These are phyloP conservation scores for Copidosoma floridanum DNA, from an alignment of 1,140 invertebrate genomes.

Conservation along the genomic window DNA sequence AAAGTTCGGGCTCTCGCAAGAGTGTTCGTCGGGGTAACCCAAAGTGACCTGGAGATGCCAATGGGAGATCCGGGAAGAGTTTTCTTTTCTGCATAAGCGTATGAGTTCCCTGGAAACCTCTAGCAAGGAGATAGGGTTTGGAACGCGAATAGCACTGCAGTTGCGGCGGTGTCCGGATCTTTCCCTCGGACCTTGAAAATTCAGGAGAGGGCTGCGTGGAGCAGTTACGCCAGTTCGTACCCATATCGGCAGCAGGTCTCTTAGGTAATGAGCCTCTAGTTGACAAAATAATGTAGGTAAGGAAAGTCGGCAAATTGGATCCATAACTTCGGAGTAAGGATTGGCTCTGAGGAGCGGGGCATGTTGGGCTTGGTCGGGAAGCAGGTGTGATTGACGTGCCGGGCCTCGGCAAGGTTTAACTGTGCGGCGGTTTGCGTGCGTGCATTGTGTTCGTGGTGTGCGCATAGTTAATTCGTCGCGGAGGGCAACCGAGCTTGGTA, in stretches of 20 bases:
- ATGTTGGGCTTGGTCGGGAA: constrained; percentile 54
- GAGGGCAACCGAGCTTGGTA: too few relatives aligned
- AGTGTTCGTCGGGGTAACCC: constrained; percentile 57
- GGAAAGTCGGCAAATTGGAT: constrained; percentile 80
- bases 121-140: constrained; percentile 69
- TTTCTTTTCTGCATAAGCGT: constrained; percentile 76
- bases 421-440: too few relatives aligned
- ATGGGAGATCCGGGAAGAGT: constrained; percentile 72
- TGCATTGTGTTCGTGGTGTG: constrained; percentile 48
- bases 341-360: constrained; percentile 24
- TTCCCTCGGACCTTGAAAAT: constrained; percentile 75
- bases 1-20: constrained; percentile 27
- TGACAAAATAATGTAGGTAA: constrained; percentile 87
- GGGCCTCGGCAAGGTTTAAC: constrained; percentile 74
- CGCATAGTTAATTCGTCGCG: constrained; percentile 31
- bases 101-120: constrained; percentile 71
- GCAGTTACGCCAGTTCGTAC: constrained; percentile 67
- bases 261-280: constrained; percentile 87
- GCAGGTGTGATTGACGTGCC: constrained; percentile 67
- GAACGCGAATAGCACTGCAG: constrained; percentile 70
- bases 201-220: constrained; percentile 69
- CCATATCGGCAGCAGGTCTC: constrained; percentile 84
- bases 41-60: constrained; percentile 67
- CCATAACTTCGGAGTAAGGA: constrained; percentile 78
- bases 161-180: constrained; percentile 67